Evolutionary conservation across 1,140 invertebrate species (phyloP), one percentile per base, ranked within the genome.

Genomic region (Ostrea denselamellosa): DNA sequence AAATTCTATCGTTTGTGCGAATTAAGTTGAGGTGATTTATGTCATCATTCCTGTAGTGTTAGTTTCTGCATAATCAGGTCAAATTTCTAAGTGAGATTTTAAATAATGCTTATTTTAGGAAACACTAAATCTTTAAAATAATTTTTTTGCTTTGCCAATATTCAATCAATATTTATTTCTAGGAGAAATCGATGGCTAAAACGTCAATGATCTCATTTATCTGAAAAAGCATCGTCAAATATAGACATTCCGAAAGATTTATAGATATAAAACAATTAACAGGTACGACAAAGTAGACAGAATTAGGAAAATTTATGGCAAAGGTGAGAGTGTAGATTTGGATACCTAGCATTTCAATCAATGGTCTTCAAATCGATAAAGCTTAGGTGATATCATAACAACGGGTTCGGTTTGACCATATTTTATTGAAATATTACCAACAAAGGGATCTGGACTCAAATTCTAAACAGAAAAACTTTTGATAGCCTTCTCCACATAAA

Each of bases 41-140:
- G 17, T 62, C 19, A 62, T 62, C n/a, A 62, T 62, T 62, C 56
- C 56, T 4, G 7, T 7, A n/a, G n/a, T 17, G 17, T 58, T 62
- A 17, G 17, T 62, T 62, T 62, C 56, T 62, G n/a, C 56, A 62
- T 62, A 62, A 62, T 62, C 56, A 62, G 56, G 56, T 62, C 56
- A 62, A 17, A 17, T 62, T 19, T 17, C 17, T 12, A 9, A 28
- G 9, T 14, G 4, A 28, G 28, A 8, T 28, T 0, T 71, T 25
- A 28, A 28, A 28, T 71, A 34, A 71, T 71, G 22, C 68, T 25
- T 71, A 71, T 34, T 71, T 71, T 28, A 71, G 8, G 68, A 71
- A 34, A 28, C 10, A 71, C 28, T 10, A 71, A 71, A 22, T 28
- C 12, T 25, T 28, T 62, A 14, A 62, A 62, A 62, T 62, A 14